These are phyloP conservation scores for Sebastiscus tertius DNA, from an alignment of 2,797 vertebrate genomes.

Conservation along the genomic window DNA sequence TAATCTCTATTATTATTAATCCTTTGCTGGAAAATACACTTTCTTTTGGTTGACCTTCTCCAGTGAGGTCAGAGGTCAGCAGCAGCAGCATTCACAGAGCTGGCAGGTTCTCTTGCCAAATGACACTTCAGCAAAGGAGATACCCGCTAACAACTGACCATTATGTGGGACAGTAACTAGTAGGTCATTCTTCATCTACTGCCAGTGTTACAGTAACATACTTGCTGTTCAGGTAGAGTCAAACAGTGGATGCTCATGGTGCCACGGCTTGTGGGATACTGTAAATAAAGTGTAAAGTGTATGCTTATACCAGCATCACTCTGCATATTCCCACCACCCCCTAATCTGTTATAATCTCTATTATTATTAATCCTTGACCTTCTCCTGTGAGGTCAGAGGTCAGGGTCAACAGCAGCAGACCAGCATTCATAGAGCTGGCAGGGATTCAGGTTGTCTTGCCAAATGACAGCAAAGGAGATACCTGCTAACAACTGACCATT, in stretches of 20 bases:
- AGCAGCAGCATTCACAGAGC: not conserved
- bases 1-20: slow-evolving; percentile 8
- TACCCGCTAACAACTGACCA: too few species aligned
- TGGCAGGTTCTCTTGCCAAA: too few species aligned
- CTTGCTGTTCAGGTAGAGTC: too few species aligned
- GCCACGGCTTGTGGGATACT: too few species aligned
- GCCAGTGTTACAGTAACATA: too few species aligned
- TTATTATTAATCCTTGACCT: slow-evolving; percentile 10
- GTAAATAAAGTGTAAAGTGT: too few species aligned
- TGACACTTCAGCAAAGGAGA: not conserved
- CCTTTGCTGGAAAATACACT: not conserved
- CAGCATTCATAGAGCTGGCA: not conserved
- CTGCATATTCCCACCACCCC: not conserved
- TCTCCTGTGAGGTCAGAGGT: not conserved
- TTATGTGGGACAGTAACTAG: too few species aligned
- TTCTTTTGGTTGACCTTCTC: not conserved
- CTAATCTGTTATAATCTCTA: slow-evolving; percentile 6
- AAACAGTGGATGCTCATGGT: too few species aligned
- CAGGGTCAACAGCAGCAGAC: not conserved
- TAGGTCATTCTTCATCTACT: too few species aligned
- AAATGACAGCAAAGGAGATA: not conserved
- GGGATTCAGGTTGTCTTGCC: not conserved
- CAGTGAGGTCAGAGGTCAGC: slow-evolving; percentile 3
- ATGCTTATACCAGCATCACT: not conserved
- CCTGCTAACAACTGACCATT: not conserved